Evolutionary conservation across 2,888 invertebrate species (phyloP).

Genomic region (Synergus japonicus): DNA sequence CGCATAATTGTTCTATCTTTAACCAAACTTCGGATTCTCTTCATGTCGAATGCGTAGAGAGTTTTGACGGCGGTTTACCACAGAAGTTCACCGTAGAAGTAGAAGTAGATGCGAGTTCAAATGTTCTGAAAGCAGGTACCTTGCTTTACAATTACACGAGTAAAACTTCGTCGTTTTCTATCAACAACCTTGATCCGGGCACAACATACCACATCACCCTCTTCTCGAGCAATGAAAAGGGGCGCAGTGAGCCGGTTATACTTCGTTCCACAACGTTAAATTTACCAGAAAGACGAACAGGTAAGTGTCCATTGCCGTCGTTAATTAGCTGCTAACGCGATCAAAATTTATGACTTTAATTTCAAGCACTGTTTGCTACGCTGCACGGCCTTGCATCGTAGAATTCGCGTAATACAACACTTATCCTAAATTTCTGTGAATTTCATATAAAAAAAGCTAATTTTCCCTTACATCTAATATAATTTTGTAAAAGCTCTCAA

Average conservation of each 20-base stretch:
- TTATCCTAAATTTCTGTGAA: no score
- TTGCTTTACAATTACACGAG: conserved; percentile 81
- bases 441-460: no score
- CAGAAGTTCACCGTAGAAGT: conserved; percentile 88
- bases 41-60: conserved; percentile 86
- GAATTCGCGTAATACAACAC: conserved; percentile 59
- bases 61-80: conserved; percentile 87
- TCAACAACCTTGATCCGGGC: conserved; percentile 84
- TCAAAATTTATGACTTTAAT: conserved; percentile 49
- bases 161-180: conserved; percentile 82
- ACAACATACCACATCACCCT: conserved; percentile 84
- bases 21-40: conserved; percentile 87
- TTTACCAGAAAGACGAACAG: conserved; percentile 86
- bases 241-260: conserved; percentile 83
- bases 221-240: conserved; percentile 86
- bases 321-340: conserved; percentile 51
- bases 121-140: conserved; percentile 79
- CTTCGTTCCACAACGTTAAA: conserved; percentile 86
- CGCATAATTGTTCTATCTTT: conserved; percentile 85
- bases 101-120: conserved; percentile 77
- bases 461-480: no score
- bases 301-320: conserved; percentile 75
- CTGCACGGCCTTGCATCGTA: conserved; percentile 74
- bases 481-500: no score
- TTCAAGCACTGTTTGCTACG: conserved; percentile 70